Evolutionary conservation across 1,140 invertebrate genomes (phyloP).

Genomic region (Drosophila pandora): DNA sequence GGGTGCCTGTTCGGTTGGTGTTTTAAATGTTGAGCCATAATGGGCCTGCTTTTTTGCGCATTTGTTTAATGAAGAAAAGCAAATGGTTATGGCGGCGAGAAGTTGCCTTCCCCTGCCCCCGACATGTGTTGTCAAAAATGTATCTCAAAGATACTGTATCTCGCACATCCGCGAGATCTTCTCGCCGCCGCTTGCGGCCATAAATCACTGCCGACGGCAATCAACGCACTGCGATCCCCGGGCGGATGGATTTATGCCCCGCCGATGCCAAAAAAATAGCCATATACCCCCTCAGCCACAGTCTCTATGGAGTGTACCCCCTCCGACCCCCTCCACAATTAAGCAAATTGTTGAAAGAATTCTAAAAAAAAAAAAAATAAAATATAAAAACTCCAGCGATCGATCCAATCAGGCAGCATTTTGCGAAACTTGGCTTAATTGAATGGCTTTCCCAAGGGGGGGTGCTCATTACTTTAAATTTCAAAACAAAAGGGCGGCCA

Average conservation of each 20-base stretch:
- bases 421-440: constrained; percentile 26
- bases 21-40: constrained; percentile 22
- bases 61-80: constrained; percentile 55
- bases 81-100: constrained; percentile 41
- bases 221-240: constrained; percentile 30
- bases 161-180: constrained; percentile 14
- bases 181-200: constrained; percentile 18
- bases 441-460: constrained; percentile 20
- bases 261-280: not conserved
- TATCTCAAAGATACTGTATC: constrained; percentile 34
- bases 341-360: constrained; percentile 46
- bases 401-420: constrained; percentile 30
- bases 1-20: constrained; percentile 11
- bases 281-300: not conserved
- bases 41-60: constrained; percentile 38
- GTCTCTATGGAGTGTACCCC: too few species aligned
- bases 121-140: constrained; percentile 57
- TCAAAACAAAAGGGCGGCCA: too few species aligned
- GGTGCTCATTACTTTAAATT: constrained; percentile 8
- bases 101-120: too few species aligned
- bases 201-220: constrained; percentile 58
- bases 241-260: constrained; percentile 42
- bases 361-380: not conserved
- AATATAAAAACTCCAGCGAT: not conserved
- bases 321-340: constrained; percentile 14